A percentile compares a stretch with the other conserved stretches of the same genome.
These are phyloP conservation scores for Miichthys miiuy DNA, from an alignment of 2,797 vertebrate genomes.

Conservation along the genomic window DNA sequence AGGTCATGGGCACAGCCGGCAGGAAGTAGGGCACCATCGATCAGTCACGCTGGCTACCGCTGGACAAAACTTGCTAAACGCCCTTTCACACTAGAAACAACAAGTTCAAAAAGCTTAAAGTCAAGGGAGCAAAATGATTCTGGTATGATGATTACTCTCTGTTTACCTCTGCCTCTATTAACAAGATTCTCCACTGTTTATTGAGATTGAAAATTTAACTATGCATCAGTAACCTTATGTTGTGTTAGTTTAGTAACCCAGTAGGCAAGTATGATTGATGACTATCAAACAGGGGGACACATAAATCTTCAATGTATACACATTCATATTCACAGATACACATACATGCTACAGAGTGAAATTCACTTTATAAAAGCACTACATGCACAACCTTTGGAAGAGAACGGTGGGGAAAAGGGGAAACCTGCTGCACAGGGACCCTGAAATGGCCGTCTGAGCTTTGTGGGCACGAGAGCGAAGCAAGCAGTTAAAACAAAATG, in stretches of 20 bases:
- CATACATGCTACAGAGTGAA: slow-evolving; percentile 39
- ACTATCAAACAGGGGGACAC: slow-evolving; percentile 26
- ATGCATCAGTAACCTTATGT: slow-evolving; percentile 11
- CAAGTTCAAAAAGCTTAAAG: slow-evolving; percentile 17
- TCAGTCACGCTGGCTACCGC: slow-evolving; percentile 38
- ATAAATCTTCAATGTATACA: slow-evolving; percentile 33
- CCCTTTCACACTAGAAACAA: slow-evolving; percentile 23
- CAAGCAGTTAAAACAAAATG: slow-evolving; percentile 66
- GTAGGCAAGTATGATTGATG: slow-evolving; percentile 26
- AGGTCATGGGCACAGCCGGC: slow-evolving; percentile 73
- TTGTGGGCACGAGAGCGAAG: slow-evolving; percentile 26
- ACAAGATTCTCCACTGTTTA: slow-evolving; percentile 8
- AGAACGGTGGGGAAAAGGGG: slow-evolving; percentile 4
- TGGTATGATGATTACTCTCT: slow-evolving; percentile 4
- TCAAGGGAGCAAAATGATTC: background rate
- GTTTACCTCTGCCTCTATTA: background rate
- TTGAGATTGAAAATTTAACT: slow-evolving; percentile 13
- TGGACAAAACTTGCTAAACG: slow-evolving; percentile 31
- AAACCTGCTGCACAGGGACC: slow-evolving; percentile 31
- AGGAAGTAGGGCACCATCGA: slow-evolving; percentile 76
- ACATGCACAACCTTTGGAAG: slow-evolving; percentile 46
- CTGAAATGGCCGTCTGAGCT: slow-evolving; percentile 66
- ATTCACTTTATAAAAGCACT: slow-evolving; percentile 15
- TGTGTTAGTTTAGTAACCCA: slow-evolving; percentile 35
- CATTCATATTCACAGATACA: slow-evolving; percentile 23